Evolutionary conservation across 2,888 invertebrate genomes (phyloP).

Genomic region (Nomada lathburiana): DNA sequence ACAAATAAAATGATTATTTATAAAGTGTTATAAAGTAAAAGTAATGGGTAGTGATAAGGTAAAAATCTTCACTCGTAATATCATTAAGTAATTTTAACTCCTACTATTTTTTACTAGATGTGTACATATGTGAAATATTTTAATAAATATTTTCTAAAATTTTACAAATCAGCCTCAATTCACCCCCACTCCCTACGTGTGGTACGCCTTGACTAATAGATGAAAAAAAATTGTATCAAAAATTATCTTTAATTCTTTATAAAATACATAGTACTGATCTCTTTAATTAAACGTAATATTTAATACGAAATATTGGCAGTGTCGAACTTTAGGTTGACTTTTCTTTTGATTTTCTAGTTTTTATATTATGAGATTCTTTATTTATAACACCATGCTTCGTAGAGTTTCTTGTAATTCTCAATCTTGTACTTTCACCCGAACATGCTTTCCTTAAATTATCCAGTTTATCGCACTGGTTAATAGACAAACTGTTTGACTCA

Average conservation of each 20-base stretch:
- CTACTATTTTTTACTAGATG: slow-evolving; percentile 60
- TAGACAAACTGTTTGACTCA: slow-evolving; percentile 3
- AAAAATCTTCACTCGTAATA: slow-evolving; percentile 40
- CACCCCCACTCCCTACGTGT: no score
- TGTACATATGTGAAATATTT: slow-evolving; percentile 67
- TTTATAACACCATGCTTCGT: not conserved
- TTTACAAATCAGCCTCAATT: slow-evolving; percentile 15
- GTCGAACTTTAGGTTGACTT: not conserved
- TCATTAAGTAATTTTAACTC: slow-evolving; percentile 51
- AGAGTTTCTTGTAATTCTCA: slow-evolving; percentile 23
- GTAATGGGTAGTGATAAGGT: slow-evolving; percentile 36
- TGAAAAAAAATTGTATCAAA: slow-evolving; percentile 33
- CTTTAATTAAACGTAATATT: slow-evolving; percentile 7
- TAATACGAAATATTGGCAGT: slow-evolving; percentile 9
- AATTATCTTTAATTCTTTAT: slow-evolving; percentile 25
- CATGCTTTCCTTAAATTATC: slow-evolving; percentile 16
- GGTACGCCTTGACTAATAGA: not conserved
- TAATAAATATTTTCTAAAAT: slow-evolving; percentile 65
- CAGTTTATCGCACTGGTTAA: not conserved
- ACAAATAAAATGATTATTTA: slow-evolving; percentile 79
- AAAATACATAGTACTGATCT: slow-evolving; percentile 26
- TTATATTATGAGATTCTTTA: slow-evolving; percentile 20
- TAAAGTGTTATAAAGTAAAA: slow-evolving; percentile 65
- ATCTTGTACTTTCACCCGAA: slow-evolving; percentile 2
- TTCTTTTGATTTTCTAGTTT: slow-evolving; percentile 30